Evolutionary conservation across 2,797 vertebrate species (phyloP).

Genomic region (Poecilia wingei): DNA sequence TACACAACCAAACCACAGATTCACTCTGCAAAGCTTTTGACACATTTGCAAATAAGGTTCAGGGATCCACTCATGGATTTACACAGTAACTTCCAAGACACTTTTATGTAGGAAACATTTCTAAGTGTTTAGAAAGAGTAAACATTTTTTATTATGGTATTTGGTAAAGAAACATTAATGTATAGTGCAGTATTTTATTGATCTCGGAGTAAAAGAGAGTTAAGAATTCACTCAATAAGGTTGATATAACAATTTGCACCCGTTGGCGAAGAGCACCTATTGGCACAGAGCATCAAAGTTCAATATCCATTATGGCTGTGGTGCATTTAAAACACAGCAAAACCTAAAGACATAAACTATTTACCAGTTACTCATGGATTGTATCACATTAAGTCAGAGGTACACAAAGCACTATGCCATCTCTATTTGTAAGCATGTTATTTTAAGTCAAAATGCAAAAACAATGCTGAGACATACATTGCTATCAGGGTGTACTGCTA

Average conservation of each 20-base stretch:
- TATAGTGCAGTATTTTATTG: background rate
- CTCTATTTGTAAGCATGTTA: background rate
- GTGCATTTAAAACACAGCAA: background rate
- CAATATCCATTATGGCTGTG: background rate
- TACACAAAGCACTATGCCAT: background rate
- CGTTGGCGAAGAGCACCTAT: too few species aligned
- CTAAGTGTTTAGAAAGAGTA: background rate
- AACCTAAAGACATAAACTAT: background rate
- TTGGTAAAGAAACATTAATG: background rate
- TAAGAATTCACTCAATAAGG: background rate
- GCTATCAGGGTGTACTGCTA: background rate
- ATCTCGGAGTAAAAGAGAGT: background rate
- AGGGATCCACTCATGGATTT: constrained; percentile 40
- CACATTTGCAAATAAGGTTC: constrained; percentile 65
- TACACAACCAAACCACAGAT: constrained; percentile 73
- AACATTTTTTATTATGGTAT: background rate
- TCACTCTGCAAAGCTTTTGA: constrained; percentile 64
- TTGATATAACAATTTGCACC: too few species aligned
- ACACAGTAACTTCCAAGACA: constrained; percentile 16
- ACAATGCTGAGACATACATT: background rate
- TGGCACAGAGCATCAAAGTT: background rate
- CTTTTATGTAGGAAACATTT: constrained; percentile 31
- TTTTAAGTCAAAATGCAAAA: background rate
- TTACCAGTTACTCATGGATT: background rate
- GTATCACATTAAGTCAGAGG: background rate